Evolutionary conservation across 2,797 vertebrate genomes (phyloP).

Genomic region (Parotocinclus haroldoi): DNA sequence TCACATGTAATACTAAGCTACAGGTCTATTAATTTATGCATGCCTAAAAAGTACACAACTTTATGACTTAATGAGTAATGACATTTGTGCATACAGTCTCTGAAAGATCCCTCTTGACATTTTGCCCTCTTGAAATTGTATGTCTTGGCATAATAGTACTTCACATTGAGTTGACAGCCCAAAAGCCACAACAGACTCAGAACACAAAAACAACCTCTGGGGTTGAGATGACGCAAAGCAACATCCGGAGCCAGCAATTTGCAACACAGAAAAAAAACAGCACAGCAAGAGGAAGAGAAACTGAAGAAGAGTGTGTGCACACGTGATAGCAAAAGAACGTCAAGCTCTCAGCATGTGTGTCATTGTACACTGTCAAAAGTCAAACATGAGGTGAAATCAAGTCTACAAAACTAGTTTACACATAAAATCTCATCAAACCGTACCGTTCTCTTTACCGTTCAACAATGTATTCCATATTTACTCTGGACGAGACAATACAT

Average conservation of each 20-base stretch:
- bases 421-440: too few relatives aligned
- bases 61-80: background rate
- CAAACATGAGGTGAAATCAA: too few relatives aligned
- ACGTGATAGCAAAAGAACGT: background rate
- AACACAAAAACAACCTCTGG: slow-evolving; percentile 12
- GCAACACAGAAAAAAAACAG: slow-evolving; percentile 17
- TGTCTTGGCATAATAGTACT: slow-evolving; percentile 13
- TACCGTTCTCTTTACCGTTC: too few relatives aligned
- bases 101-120: background rate
- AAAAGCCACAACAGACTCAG: slow-evolving; percentile 33
- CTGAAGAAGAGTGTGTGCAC: slow-evolving; percentile 9
- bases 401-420: too few relatives aligned
- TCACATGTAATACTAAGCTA: too few relatives aligned
- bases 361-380: background rate
- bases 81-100: background rate
- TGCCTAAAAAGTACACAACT: too few relatives aligned
- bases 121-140: slow-evolving; percentile 13
- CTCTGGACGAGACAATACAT: too few relatives aligned
- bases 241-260: slow-evolving; percentile 19
- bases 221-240: slow-evolving; percentile 30
- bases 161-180: slow-evolving; percentile 28
- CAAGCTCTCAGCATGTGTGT: slow-evolving; percentile 9
- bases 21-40: too few relatives aligned
- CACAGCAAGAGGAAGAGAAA: slow-evolving; percentile 18
- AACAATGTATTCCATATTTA: too few relatives aligned